phyloP scores from a whole-genome alignment of 2,797 vertebrate species.

The Notolabrus celidotus region DNA sequence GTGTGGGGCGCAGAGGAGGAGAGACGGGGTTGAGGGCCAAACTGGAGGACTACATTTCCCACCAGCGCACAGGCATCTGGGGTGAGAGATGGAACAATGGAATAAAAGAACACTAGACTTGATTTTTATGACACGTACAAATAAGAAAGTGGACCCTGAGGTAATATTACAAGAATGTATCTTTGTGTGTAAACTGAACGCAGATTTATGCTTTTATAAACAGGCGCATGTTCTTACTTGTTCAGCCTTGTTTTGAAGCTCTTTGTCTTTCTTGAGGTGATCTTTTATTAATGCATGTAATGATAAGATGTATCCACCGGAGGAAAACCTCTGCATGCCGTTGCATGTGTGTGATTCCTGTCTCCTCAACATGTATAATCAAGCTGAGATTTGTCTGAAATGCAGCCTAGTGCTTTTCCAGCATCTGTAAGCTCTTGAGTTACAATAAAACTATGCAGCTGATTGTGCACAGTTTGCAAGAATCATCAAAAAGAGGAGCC shows the following conservation, averaged over 20 bases:
- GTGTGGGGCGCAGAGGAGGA: conserved; percentile 81
- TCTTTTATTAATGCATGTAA: not conserved
- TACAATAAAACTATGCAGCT: not conserved
- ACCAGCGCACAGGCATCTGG: conserved; percentile 88
- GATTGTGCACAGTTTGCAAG: not conserved
- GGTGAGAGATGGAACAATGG: conserved; percentile 64
- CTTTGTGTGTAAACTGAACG: not conserved
- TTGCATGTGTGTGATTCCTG: conserved; percentile 20
- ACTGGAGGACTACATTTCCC: conserved; percentile 89
- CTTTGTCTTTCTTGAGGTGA: conserved; percentile 24
- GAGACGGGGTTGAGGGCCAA: conserved; percentile 86
- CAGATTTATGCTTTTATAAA: not conserved
- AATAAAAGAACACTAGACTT: not conserved
- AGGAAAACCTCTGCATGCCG: conserved; percentile 32
- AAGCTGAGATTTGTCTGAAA: conserved; percentile 28
- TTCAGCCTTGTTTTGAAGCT: not conserved
- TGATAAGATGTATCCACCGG: conserved; percentile 19
- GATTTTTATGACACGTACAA: not conserved
- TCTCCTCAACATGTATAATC: conserved; percentile 47
- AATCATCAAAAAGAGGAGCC: not conserved
- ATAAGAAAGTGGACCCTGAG: not conserved
- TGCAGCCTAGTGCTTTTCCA: not conserved
- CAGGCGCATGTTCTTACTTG: not conserved
- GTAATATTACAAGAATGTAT: not conserved
- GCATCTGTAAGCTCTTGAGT: not conserved